Base-by-base conservation (phyloP, 2,113 vertebrate species). In the Plectropomus leopardus region DNA sequence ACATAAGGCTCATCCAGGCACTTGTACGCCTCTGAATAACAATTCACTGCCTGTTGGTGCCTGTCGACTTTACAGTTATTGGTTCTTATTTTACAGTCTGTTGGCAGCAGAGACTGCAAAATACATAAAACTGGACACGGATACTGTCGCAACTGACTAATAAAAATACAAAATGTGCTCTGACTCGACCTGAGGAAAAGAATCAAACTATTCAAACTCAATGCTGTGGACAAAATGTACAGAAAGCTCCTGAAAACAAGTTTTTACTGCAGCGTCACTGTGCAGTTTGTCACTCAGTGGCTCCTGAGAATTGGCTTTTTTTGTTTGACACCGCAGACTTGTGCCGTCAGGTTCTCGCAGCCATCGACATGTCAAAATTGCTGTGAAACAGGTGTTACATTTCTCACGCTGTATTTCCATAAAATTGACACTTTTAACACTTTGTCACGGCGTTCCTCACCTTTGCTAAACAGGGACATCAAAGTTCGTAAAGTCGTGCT, bases 41-140 rank as follows among this genome's bases (percentile, higher is more conserved):
- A 76, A 17, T 59, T 17, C 15, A 7, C 26, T 47, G 53, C 67
- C 47, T 71, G 67, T 28, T 45, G 58, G 45, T 21, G 71, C 53
- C 72, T 74, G 65, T 58, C 76, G 26, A 59, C 44, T 78, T 67
- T 67, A 50, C 48, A 13, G 40, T 58, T 50, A 57, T 65, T 70
- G 26, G 40, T 57, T 74, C 48, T 78, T 68, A 28, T 32, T 63
- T 78, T 74, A 63, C 76, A 48, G 48, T 63, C 40, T 57, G 68
- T 55, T 48, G 34, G 67, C 69, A 61, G 69, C 69, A 24, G 30
- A 84, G 63, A 28, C 42, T 3, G 26, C 67, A 28, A 44, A 54
- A 72, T 54, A 44, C 13, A 63, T 42, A 57, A 76, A 58, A 44
- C 45, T 26, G 7, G 0, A 26, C 70, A 47, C 11, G 5, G 17